Percentiles rank a stretch among this genome's conserved stretches.
Evolutionary conservation across 2,113 vertebrate species (phyloP).

Genomic region (Leptobrachium leishanense): DNA sequence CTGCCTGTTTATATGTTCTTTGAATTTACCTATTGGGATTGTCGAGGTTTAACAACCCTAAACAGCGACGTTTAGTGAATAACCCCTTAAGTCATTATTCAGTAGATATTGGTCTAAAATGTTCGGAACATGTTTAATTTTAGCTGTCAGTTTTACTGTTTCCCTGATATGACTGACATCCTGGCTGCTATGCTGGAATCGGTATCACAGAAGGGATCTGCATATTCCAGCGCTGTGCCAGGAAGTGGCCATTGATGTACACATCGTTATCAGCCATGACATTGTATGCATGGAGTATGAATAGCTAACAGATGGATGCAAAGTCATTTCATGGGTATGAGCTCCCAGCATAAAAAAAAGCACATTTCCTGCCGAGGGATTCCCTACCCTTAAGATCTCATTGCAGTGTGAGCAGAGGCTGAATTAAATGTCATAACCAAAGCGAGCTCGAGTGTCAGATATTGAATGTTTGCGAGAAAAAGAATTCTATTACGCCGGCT

Average conservation of each 20-base stretch:
- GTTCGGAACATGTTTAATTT: too few relatives aligned
- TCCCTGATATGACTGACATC: too few relatives aligned
- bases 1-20: too few relatives aligned
- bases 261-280: conserved; percentile 17
- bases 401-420: conserved; percentile 2
- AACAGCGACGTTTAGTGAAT: too few relatives aligned
- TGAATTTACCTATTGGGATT: too few relatives aligned
- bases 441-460: background rate
- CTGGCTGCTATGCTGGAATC: too few relatives aligned
- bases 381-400: conserved; percentile 16
- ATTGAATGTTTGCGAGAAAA: background rate
- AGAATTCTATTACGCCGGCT: too few relatives aligned
- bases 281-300: conserved; percentile 11
- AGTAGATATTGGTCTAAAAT: too few relatives aligned
- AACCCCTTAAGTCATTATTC: too few relatives aligned
- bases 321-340: conserved; percentile 3
- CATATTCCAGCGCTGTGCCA: background rate
- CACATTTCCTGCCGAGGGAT: conserved; percentile 16
- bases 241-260: conserved; percentile 17
- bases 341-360: background rate
- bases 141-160: too few relatives aligned
- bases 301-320: conserved; percentile 29
- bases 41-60: too few relatives aligned
- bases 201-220: too few relatives aligned
- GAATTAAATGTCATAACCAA: background rate